Base-by-base conservation (phyloP, 1,140 invertebrate genomes). In the Leucophenga varia region DNA sequence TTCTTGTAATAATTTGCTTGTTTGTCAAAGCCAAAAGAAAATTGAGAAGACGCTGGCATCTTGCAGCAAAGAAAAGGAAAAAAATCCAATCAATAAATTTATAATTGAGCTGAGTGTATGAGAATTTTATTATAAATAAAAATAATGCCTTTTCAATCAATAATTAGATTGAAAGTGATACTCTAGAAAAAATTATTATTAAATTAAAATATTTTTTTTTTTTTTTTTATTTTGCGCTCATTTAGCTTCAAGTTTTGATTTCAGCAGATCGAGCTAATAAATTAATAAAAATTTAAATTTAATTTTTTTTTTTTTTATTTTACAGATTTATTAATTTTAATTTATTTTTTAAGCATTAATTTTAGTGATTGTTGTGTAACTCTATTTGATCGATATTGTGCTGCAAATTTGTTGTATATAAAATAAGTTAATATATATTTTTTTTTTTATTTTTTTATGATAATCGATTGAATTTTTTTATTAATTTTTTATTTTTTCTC, bases 131-230 rank as follows among this genome's bases (percentile, higher is more conserved):
- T 28, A 28, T 28, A 28, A 21, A 49, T 44, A 55, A 3, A 30
- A 3, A 30, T 8, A 17, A 32, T 43, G 28, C 39, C 43, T 67
- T 63, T 67, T 59, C 50, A 61, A 64, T n/a, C n/a, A 56, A 68
- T 65, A 65, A 65, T 65, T 67, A 67, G 59, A 63, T 61, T 63
- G 59, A 43, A 55, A 55, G 37, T 48, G 18, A 55, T 44, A 20
- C 53, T 45, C 63, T 63, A 56, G 59, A 54, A 63, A 60, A 45
- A 8, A 34, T n/a, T 34, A 8, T 8, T 14, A 34, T n/a, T 8
- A 34, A 34, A 13, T 34, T 9, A 8, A 34, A 34, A 30, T 30
- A 16, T 42, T 9, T 14, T 21, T 40, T 40, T 40, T 40, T 40
- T 40, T 21, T 5, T 40, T 12, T 21, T 19, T 25, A 19, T 13